Conservation (phyloP, 2,113 vertebrate species). For the Phycodurus eques region DNA sequence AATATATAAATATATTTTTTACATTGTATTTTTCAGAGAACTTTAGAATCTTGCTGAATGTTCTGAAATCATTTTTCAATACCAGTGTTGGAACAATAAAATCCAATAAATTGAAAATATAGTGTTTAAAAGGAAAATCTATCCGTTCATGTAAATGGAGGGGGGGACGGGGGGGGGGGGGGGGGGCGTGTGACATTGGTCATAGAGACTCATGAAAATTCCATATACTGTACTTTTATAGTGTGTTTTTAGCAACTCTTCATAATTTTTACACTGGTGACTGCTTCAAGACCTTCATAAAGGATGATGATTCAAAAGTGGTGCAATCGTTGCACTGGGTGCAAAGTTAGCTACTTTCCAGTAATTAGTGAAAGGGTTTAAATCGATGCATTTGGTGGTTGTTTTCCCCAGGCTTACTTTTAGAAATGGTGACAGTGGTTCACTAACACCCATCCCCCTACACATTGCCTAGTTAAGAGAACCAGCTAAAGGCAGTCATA, state of each 20-base stretch:
- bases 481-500: conserved; percentile 17
- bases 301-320: conserved; percentile 13
- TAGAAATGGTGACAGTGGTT: conserved; percentile 36
- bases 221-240: not conserved
- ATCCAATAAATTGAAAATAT: not conserved
- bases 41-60: not conserved
- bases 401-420: conserved; percentile 32
- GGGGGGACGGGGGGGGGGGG: no score
- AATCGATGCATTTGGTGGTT: conserved; percentile 15
- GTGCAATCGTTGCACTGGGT: not conserved
- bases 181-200: no score
- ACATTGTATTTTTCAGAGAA: not conserved
- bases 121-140: not conserved
- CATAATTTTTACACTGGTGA: not conserved
- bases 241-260: not conserved
- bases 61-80: not conserved
- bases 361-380: conserved; percentile 29
- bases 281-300: conserved; percentile 12
- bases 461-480: conserved; percentile 19
- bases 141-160: not conserved
- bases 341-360: conserved; percentile 35
- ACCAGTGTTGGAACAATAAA: not conserved
- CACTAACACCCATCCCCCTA: not conserved
- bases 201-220: not conserved
- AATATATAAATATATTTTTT: not conserved